Base-by-base conservation (phyloP, 2,797 vertebrate genomes). In the Labroides dimidiatus region DNA sequence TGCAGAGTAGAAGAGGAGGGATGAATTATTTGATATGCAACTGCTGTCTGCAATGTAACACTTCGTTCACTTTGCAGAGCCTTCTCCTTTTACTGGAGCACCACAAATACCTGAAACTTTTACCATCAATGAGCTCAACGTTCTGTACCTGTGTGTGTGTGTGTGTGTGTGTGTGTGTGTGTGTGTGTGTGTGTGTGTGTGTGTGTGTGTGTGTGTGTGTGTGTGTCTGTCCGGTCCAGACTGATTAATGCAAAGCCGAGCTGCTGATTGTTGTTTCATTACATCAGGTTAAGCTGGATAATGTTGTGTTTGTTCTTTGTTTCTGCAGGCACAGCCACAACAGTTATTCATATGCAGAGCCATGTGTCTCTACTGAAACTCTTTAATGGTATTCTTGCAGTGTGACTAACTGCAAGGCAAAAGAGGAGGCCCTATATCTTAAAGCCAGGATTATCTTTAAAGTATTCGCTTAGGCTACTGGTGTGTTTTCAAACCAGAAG, bases 281-380 rank as follows among this genome's bases (percentile, higher is more conserved):
- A 39, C 44, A 48, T 80, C 53, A 54, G 2, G 15, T 53, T 63
- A 56, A 64, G 53, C 27, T 37, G 56, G 44, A 55, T 63, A 49
- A 71, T 74, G 33, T 55, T 64, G 56, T 60, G 60, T 70, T 71
- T 79, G 58, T 42, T 56, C 50, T 45, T 58, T 47, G 58, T 61
- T 76, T 30, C 56, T 53, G 45, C 64, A 44, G 43, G n/a, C 59
- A 69, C 57, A 0, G 0, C 21, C 11, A 60, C 27, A 65, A 41
- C 50, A 68, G 15, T 54, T 59, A 55, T 43, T 39, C 50, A 58
- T 45, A 50, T 50, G 20, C 47, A 51, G 30, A 64, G 51, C 52
- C 54, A 50, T 57, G 23, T 36, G 43, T 44, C 52, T 36, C 56
- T 24, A 23, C 15, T 42, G 9, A 4, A 48, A 6, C 41, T 54